Conservation (phyloP, 2,797 vertebrate genomes). For the Gallinago solitaria region DNA sequence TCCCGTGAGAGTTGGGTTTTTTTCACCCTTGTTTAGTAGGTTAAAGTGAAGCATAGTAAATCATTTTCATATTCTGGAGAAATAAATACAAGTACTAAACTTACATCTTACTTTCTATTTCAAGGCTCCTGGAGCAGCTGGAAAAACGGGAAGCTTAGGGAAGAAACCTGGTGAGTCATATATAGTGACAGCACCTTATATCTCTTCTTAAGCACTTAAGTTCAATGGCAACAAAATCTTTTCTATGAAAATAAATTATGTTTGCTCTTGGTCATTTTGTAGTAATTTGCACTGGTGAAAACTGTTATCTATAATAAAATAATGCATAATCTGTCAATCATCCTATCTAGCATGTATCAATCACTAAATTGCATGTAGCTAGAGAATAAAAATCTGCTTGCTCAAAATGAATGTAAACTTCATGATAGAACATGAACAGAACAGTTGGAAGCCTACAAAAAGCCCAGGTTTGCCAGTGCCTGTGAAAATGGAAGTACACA, state of each 20-base stretch:
- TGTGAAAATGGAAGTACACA: not conserved
- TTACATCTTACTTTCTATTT: conserved; percentile 67
- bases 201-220: conserved; percentile 6
- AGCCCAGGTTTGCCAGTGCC: not conserved
- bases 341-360: not conserved
- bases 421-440: not conserved
- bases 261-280: not conserved
- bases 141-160: conserved; percentile 95
- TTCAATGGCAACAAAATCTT: not conserved
- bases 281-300: not conserved
- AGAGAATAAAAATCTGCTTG: not conserved
- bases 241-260: not conserved
- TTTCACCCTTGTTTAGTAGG: not conserved
- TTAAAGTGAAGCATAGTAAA: not conserved
- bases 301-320: not conserved
- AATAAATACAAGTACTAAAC: not conserved
- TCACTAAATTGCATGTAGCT: not conserved
- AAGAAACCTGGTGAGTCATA: conserved; percentile 94
- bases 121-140: conserved; percentile 89
- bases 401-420: not conserved
- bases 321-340: not conserved
- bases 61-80: not conserved
- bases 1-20: not conserved
- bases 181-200: conserved; percentile 16
- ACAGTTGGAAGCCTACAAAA: not conserved